phyloP scores from a whole-genome alignment of 2,797 vertebrate species.

The Syncerus caffer region DNA sequence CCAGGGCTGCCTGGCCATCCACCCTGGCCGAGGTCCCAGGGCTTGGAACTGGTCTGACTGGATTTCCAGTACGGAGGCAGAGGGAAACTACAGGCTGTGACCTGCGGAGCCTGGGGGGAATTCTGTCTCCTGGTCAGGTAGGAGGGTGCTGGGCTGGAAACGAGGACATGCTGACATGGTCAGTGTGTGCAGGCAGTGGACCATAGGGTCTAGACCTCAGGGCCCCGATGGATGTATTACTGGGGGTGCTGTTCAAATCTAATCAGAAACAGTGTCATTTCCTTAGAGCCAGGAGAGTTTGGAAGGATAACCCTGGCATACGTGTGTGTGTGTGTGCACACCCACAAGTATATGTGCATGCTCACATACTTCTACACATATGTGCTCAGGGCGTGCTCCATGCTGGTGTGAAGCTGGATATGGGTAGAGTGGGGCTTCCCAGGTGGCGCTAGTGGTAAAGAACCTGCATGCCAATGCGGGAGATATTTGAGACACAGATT shows the following conservation, averaged over 20 bases:
- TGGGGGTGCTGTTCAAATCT: not conserved
- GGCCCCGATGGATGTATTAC: not conserved
- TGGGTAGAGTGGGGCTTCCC: not conserved
- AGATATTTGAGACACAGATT: not conserved
- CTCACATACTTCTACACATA: not conserved
- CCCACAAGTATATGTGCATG: accelerated
- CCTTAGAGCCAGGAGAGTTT: not conserved
- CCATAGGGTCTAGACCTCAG: not conserved
- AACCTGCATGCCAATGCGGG: not conserved
- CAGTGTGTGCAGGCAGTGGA: not conserved
- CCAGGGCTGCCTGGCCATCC: not conserved
- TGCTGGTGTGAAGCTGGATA: not conserved
- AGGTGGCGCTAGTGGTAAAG: not conserved
- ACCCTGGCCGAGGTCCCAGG: not conserved
- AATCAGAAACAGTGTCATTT: not conserved
- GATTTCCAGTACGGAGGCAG: not conserved
- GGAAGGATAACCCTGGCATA: not conserved
- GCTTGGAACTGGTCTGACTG: not conserved
- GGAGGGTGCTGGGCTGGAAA: not conserved
- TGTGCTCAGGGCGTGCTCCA: not conserved
- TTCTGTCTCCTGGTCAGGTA: not conserved
- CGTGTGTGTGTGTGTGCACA: accelerated
- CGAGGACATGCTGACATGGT: not conserved
- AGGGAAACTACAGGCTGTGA: not conserved
- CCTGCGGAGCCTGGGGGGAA: not conserved